Base-by-base conservation (phyloP, 2,888 invertebrate species). In the Apoderus coryli region DNA sequence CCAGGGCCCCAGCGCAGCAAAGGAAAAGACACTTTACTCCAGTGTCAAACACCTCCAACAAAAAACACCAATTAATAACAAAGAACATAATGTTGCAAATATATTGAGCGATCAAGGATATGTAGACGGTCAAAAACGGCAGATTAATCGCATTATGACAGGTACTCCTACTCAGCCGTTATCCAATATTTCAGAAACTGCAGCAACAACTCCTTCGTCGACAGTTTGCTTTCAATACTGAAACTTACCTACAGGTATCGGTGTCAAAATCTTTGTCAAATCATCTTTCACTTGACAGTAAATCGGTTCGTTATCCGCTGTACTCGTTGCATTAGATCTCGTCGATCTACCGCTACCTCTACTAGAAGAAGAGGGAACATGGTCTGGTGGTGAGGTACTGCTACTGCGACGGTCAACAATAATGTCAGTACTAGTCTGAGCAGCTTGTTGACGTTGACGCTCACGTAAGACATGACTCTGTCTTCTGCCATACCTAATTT, bases 391-490 rank as follows among this genome's bases (percentile, higher is more conserved):
- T 27, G 34, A 38, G n/a, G 34, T 3, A 5, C 14, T 26, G 10
- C 4, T 3, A 14, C 10, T 14, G 4, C 14, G 19, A 7, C 10
- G 7, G 3, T 3, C 24, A 10, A n/a, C 14, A 13, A 32, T 9
- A n/a, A n/a, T n/a, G n/a, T 35, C 63, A 49, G 61, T 50, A 11
- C 44, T 48, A 32, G 52, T 52, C 24, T 47, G 33, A 7, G 33
- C 24, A 1, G 30, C 51, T 32, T 52, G 49, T 47, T 72, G 74
- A 52, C 69, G 71, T 48, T 82, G 81, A 29, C 80, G 65, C 56
- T 88, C 86, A 19, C 86, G 63, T 28, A 86, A 54, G 14, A 89
- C 77, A 54, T 89, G 89, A 37, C 86, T 88, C 53, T 90, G 90
- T 32, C 95, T 67, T 31, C 90, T 69, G 16, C 93, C 93, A 55